Evolutionary conservation across 1,140 invertebrate species (phyloP).

Genomic region (Bombyx mandarina): DNA sequence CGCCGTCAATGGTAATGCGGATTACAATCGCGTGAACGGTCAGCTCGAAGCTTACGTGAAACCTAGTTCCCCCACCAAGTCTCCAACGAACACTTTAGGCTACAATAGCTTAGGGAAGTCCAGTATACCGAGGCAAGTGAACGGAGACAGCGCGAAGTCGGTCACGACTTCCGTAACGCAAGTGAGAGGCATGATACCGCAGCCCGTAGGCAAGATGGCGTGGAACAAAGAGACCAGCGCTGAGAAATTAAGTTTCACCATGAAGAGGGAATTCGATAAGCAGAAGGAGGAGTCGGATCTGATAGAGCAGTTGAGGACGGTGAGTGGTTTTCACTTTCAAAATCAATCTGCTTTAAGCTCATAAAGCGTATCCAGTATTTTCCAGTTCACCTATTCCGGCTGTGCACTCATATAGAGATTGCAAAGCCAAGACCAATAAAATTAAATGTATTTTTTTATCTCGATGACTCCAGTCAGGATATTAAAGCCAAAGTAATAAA

Average conservation of each 20-base stretch:
- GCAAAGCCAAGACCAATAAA: no score
- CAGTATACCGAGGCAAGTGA: slow-evolving; percentile 53
- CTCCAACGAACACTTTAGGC: slow-evolving; percentile 63
- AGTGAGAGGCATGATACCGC: slow-evolving; percentile 68
- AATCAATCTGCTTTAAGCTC: no score
- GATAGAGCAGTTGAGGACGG: slow-evolving; percentile 86
- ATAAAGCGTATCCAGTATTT: no score
- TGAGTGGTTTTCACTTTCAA: slow-evolving; percentile 59
- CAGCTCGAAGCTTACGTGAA: slow-evolving; percentile 77
- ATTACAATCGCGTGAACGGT: slow-evolving; percentile 48
- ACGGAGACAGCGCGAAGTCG: slow-evolving; percentile 58
- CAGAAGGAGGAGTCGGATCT: slow-evolving; percentile 91
- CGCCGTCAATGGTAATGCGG: slow-evolving; percentile 49
- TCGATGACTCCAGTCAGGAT: no score
- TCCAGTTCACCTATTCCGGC: no score
- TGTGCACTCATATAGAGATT: no score
- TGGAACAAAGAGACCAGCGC: slow-evolving; percentile 80
- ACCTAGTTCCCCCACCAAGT: slow-evolving; percentile 80
- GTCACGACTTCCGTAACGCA: slow-evolving; percentile 73
- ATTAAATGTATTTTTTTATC: no score
- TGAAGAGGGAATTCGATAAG: slow-evolving; percentile 91
- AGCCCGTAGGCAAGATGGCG: slow-evolving; percentile 72
- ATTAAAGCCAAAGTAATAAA: no score
- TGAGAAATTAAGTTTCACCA: slow-evolving; percentile 91
- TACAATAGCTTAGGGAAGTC: slow-evolving; percentile 67